Evolutionary conservation across 2,797 vertebrate species (phyloP).

Genomic region (Paguma larvata): DNA sequence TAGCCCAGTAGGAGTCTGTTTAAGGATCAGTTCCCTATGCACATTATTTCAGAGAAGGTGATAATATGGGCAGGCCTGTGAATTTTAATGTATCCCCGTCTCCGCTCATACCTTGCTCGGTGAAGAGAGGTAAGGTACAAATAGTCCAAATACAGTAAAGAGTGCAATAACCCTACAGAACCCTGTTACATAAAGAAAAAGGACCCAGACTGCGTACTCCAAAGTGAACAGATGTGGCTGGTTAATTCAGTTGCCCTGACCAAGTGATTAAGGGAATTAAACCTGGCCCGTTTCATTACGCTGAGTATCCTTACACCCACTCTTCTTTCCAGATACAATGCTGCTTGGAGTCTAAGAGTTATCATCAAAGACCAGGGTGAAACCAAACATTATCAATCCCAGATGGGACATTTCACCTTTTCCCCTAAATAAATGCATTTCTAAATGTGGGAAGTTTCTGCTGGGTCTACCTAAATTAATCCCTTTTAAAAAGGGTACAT

Average conservation of each 20-base stretch:
- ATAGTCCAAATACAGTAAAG: constrained; percentile 57
- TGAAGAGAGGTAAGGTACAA: constrained; percentile 22
- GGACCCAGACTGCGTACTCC: constrained; percentile 79
- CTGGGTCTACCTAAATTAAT: constrained; percentile 82
- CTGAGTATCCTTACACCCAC: constrained; percentile 88
- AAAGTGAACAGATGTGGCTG: constrained; percentile 88
- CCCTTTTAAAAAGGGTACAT: constrained; percentile 65
- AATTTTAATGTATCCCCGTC: background rate
- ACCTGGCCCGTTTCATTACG: constrained; percentile 89
- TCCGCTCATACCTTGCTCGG: accelerated
- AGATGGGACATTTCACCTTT: constrained; percentile 87
- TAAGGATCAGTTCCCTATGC: background rate
- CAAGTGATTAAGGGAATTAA: constrained; percentile 91
- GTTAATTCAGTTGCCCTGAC: constrained; percentile 90
- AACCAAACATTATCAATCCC: constrained; percentile 88
- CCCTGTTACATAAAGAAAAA: constrained; percentile 82
- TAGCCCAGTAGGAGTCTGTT: background rate
- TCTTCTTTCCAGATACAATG: constrained; percentile 85
- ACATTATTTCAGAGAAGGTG: background rate
- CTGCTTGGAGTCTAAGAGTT: constrained; percentile 87
- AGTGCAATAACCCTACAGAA: constrained; percentile 73
- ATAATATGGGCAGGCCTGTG: background rate
- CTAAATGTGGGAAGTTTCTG: constrained; percentile 78
- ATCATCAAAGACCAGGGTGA: constrained; percentile 82
- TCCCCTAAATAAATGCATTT: constrained; percentile 83